Percentiles rank a stretch among this genome's conserved stretches.
These are phyloP conservation scores for Bombus superbus DNA, from an alignment of 1,140 invertebrate species.

Conservation along the genomic window DNA sequence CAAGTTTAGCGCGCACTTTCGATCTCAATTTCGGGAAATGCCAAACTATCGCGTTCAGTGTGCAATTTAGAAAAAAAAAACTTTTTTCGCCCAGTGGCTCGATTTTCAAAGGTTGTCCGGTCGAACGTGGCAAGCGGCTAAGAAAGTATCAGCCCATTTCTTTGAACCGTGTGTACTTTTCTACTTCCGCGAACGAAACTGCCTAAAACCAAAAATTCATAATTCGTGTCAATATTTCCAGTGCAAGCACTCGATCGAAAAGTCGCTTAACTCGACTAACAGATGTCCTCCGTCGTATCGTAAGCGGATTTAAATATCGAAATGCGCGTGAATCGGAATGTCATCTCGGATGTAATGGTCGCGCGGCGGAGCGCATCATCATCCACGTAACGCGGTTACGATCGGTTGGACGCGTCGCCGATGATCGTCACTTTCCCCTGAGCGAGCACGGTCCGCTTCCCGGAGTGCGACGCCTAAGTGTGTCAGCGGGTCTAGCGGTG, in stretches of 20 bases:
- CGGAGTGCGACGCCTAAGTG: constrained; percentile 60
- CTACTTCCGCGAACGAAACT: background rate
- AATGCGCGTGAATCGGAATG: constrained; percentile 7
- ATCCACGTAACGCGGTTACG: constrained; percentile 67
- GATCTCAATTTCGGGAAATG: constrained; percentile 9
- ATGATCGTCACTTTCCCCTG: constrained; percentile 67
- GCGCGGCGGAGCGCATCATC: constrained; percentile 41
- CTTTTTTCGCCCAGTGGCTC: background rate
- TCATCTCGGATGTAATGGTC: constrained; percentile 18
- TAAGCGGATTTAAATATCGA: constrained; percentile 33
- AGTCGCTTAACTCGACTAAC: background rate
- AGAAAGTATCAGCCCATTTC: background rate
- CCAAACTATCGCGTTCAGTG: background rate
- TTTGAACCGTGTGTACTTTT: background rate
- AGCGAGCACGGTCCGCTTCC: constrained; percentile 42
- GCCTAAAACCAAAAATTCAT: background rate
- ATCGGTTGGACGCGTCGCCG: constrained; percentile 54
- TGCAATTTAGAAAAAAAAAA: background rate
- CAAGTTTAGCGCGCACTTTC: background rate
- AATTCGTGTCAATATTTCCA: background rate
- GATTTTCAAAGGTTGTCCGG: background rate
- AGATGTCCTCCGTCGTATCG: background rate
- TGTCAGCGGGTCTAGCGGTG: constrained; percentile 70
- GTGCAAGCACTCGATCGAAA: background rate
- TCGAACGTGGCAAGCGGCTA: background rate